Evolutionary conservation across 2,797 vertebrate species (phyloP).

Genomic region (Rhinoraja longicauda): DNA sequence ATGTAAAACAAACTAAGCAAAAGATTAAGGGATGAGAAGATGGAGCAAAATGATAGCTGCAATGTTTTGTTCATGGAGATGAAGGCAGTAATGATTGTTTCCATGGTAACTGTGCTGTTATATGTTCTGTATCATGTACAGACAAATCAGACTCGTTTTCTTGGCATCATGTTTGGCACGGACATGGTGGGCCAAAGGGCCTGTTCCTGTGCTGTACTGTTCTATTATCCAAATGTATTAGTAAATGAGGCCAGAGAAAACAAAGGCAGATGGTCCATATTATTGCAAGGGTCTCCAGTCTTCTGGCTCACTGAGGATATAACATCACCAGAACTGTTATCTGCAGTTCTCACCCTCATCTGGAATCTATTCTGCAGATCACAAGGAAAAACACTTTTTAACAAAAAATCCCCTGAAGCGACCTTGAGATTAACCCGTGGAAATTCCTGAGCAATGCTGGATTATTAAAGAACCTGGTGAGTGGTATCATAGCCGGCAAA

Average conservation of each 20-base stretch:
- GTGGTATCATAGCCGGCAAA: too few species aligned
- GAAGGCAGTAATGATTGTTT: too few species aligned
- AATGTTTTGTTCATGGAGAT: too few species aligned
- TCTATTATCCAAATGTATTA: background rate
- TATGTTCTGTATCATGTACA: too few species aligned
- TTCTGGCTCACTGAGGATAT: background rate
- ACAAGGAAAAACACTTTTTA: background rate
- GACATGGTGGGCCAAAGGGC: too few species aligned
- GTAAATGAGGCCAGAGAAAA: background rate
- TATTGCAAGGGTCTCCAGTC: background rate
- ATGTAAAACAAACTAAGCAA: too few species aligned
- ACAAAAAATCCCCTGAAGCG: background rate
- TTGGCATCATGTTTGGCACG: too few species aligned
- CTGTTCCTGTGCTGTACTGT: too few species aligned
- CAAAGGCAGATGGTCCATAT: background rate
- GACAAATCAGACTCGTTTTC: too few species aligned
- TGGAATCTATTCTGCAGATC: background rate
- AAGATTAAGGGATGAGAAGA: too few species aligned
- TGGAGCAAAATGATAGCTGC: too few species aligned
- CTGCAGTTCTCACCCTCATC: background rate
- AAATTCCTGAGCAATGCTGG: background rate
- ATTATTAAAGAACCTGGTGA: background rate
- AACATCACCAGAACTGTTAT: background rate
- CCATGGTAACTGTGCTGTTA: too few species aligned
- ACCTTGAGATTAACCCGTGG: background rate